Evolutionary conservation across 2,113 vertebrate genomes (phyloP).

Genomic region (Trogon melanurus): DNA sequence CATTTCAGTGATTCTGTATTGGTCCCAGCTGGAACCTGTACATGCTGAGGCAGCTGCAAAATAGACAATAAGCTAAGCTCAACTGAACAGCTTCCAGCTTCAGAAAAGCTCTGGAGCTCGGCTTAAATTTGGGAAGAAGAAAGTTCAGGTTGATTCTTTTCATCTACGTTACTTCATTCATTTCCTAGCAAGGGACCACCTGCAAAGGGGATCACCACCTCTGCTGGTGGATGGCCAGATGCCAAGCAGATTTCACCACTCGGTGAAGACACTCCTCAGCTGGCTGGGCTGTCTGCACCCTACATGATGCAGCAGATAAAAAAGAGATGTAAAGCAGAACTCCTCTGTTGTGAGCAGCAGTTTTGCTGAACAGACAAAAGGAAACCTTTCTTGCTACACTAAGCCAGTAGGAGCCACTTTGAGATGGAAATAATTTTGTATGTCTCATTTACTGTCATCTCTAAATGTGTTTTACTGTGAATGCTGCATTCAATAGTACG

Average conservation of each 20-base stretch:
- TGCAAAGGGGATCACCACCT: background rate
- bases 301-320: background rate
- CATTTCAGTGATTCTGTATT: conserved; percentile 44
- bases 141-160: conserved; percentile 10
- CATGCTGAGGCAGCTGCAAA: conserved; percentile 44
- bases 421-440: background rate
- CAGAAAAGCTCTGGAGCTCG: background rate
- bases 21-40: conserved; percentile 51
- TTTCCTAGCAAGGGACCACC: conserved; percentile 1
- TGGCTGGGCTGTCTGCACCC: background rate
- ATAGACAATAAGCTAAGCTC: conserved; percentile 7
- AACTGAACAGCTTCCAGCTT: conserved; percentile 28
- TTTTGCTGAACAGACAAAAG: background rate
- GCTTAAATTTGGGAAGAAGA: background rate
- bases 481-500: background rate
- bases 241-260: background rate
- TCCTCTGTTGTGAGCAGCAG: background rate
- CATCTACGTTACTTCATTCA: background rate
- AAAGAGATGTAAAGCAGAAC: background rate
- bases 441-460: background rate
- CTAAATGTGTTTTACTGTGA: background rate
- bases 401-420: background rate
- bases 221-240: background rate
- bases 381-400: background rate
- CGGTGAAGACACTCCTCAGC: background rate